phyloP scores from a whole-genome alignment of 2,113 vertebrate genomes.

The Ciconia stormi region DNA sequence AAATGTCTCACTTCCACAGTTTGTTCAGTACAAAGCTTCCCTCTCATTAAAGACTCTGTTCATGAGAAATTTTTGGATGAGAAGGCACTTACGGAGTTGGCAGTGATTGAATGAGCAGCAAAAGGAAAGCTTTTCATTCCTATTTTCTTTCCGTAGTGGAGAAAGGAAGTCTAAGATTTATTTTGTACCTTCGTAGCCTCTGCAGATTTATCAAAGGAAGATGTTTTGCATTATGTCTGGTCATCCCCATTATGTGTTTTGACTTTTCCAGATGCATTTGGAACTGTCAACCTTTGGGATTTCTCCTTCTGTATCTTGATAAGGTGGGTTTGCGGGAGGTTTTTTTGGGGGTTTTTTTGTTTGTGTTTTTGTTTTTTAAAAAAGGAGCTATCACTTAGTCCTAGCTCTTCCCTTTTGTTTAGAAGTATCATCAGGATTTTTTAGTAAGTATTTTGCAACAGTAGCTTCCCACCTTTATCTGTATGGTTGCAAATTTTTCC shows the following conservation, averaged over 20 bases:
- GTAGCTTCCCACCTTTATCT: neutral
- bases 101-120: conserved; percentile 7
- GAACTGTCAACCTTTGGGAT: conserved; percentile 66
- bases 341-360: neutral
- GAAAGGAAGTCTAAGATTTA: conserved; percentile 25
- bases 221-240: conserved; percentile 21
- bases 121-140: conserved; percentile 40
- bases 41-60: neutral
- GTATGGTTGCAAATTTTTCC: neutral
- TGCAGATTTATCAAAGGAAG: conserved; percentile 35
- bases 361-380: neutral
- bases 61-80: conserved; percentile 31
- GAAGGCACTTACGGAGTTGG: neutral
- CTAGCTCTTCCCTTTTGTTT: neutral
- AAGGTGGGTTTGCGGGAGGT: conserved; percentile 60
- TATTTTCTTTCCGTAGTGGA: neutral
- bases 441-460: neutral
- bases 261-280: conserved; percentile 61
- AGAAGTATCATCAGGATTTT: neutral
- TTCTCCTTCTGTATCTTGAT: conserved; percentile 65
- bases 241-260: conserved; percentile 41
- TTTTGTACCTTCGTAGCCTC: conserved; percentile 41
- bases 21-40: neutral
- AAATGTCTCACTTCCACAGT: neutral
- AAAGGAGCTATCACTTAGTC: neutral